A percentile compares a stretch with the other conserved stretches of the same genome.
Conservation (phyloP, 2,113 vertebrate genomes). For the Numida meleagris region DNA sequence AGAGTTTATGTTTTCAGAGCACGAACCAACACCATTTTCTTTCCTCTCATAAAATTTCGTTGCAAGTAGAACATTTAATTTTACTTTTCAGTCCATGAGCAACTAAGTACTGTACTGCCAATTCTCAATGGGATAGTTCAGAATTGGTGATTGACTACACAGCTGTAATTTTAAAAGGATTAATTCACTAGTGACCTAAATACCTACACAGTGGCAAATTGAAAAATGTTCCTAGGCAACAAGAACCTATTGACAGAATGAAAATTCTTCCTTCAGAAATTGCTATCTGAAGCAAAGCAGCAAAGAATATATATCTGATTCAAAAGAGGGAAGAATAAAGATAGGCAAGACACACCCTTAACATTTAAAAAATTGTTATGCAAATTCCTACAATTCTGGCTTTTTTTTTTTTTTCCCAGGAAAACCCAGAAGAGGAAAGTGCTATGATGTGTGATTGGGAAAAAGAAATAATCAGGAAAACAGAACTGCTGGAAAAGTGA, state of each 20-base stretch:
- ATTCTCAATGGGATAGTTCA: conserved; percentile 40
- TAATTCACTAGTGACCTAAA: conserved; percentile 74
- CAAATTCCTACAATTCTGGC: neutral
- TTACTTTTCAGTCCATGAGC: conserved; percentile 18
- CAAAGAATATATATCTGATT: neutral
- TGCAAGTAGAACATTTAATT: conserved; percentile 38
- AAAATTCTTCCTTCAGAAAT: conserved; percentile 33
- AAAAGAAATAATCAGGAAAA: neutral
- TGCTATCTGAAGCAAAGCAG: neutral
- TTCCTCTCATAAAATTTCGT: conserved; percentile 31
- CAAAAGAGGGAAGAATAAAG: neutral
- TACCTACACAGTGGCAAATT: conserved; percentile 54
- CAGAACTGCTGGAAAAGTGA: neutral
- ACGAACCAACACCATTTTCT: neutral
- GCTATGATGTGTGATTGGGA: neutral
- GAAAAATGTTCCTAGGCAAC: conserved; percentile 70
- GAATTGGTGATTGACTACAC: conserved; percentile 38
- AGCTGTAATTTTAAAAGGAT: conserved; percentile 67
- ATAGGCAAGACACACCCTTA: neutral
- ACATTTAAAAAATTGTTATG: neutral
- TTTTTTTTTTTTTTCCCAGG: neutral
- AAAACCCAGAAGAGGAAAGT: neutral
- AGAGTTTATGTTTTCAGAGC: neutral
- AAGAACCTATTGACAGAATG: conserved; percentile 34
- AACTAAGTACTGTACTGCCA: neutral